A percentile compares a stretch with the other conserved stretches of the same genome.
phyloP scores from a whole-genome alignment of 2,888 invertebrate genomes.

The Anagyrus pseudococci region DNA sequence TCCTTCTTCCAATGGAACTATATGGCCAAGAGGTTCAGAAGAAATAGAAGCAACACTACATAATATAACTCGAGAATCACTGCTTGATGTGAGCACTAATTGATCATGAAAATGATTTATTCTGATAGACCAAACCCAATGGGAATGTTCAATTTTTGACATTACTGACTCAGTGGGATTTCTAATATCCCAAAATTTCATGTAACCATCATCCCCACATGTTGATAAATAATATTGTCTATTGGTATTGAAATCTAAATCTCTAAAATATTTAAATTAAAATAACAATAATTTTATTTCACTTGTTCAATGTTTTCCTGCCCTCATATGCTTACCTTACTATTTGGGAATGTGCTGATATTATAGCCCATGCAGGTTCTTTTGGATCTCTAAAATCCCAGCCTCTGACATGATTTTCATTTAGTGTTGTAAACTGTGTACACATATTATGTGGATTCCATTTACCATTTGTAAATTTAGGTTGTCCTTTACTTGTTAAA shows the following conservation, averaged over 20 bases:
- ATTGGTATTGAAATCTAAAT: slow-evolving; percentile 97
- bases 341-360: slow-evolving; percentile 86
- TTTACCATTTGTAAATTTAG: slow-evolving; percentile 83
- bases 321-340: slow-evolving; percentile 63
- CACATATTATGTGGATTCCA: slow-evolving; percentile 96
- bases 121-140: slow-evolving; percentile 94
- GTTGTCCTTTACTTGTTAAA: slow-evolving; percentile 74
- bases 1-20: slow-evolving; percentile 62
- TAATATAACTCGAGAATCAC: slow-evolving; percentile 90
- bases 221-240: slow-evolving; percentile 92
- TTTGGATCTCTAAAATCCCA: slow-evolving; percentile 84
- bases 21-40: slow-evolving; percentile 75
- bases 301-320: slow-evolving; percentile 11
- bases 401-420: slow-evolving; percentile 84
- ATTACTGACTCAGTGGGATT: slow-evolving; percentile 81
- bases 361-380: slow-evolving; percentile 82
- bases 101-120: slow-evolving; percentile 98
- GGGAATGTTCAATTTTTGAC: slow-evolving; percentile 83
- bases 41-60: slow-evolving; percentile 88
- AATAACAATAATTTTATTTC: neutral
- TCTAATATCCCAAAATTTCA: slow-evolving; percentile 96
- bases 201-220: slow-evolving; percentile 94
- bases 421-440: slow-evolving; percentile 83
- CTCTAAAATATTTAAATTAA: slow-evolving; percentile 65
- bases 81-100: slow-evolving; percentile 89